Conservation (phyloP, 2,113 vertebrate species). For the Phylloscopus trochilus region DNA sequence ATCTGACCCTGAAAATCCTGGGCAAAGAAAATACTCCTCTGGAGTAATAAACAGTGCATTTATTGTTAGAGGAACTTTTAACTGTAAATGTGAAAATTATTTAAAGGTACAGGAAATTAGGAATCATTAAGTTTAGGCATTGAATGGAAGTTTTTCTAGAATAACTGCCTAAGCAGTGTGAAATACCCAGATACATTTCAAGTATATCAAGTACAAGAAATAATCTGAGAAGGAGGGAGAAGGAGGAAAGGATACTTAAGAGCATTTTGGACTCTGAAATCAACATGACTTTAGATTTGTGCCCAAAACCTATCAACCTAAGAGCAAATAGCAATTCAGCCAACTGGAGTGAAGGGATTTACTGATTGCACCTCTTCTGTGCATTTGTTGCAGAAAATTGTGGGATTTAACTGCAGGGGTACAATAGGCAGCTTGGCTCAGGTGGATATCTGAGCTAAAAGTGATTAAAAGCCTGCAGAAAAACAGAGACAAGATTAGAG, state of each 20-base stretch:
- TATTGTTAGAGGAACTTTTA: background rate
- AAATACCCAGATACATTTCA: background rate
- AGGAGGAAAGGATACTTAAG: background rate
- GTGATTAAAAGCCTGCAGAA: background rate
- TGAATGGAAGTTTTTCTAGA: background rate
- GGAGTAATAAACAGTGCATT: background rate
- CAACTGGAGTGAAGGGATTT: background rate
- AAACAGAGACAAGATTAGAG: background rate
- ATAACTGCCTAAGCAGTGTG: background rate
- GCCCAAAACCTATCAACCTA: background rate
- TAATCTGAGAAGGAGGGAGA: background rate
- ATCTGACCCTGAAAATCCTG: background rate
- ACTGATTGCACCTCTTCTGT: background rate
- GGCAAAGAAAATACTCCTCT: background rate
- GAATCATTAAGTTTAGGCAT: background rate
- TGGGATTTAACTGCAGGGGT: background rate
- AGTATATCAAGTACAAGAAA: background rate
- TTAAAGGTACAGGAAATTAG: background rate
- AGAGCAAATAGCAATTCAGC: background rate
- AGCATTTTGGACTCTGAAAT: background rate
- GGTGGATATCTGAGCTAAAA: background rate
- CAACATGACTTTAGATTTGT: background rate
- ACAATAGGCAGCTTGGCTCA: background rate
- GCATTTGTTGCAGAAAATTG: background rate
- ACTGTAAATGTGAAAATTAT: background rate